phyloP scores from a whole-genome alignment of 1,140 invertebrate species.

The Melanaphis sacchari region DNA sequence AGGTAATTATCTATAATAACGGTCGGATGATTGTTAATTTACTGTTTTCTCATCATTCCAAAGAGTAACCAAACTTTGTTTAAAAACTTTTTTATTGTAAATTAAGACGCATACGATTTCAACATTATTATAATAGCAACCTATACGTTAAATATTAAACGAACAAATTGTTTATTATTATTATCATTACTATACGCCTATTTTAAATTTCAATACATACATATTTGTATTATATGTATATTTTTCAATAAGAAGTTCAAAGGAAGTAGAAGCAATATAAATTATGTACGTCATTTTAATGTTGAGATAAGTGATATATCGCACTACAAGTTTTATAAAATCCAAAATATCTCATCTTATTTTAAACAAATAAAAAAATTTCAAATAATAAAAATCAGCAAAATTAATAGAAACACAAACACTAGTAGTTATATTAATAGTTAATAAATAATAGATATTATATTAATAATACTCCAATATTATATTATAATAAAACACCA shows the following conservation, averaged over 20 bases:
- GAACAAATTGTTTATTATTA: neutral
- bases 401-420: neutral
- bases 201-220: neutral
- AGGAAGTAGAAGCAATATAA: too few species aligned
- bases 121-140: neutral
- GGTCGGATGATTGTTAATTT: neutral
- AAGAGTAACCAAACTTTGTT: too few species aligned
- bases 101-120: too few species aligned
- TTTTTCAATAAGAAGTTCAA: neutral
- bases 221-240: neutral
- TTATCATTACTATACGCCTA: neutral
- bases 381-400: neutral
- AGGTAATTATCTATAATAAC: constrained; percentile 62
- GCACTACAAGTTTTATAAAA: too few species aligned
- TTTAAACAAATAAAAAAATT: neutral
- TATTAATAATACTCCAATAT: too few species aligned
- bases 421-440: too few species aligned
- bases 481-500: neutral
- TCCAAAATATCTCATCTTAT: neutral
- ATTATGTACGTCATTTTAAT: neutral
- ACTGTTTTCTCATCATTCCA: neutral
- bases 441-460: too few species aligned
- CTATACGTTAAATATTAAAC: neutral
- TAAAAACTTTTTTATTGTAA: too few species aligned
- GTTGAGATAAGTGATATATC: neutral